Evolutionary conservation across 2,888 invertebrate species (phyloP).

Genomic region (Colostygia pectinataria): DNA sequence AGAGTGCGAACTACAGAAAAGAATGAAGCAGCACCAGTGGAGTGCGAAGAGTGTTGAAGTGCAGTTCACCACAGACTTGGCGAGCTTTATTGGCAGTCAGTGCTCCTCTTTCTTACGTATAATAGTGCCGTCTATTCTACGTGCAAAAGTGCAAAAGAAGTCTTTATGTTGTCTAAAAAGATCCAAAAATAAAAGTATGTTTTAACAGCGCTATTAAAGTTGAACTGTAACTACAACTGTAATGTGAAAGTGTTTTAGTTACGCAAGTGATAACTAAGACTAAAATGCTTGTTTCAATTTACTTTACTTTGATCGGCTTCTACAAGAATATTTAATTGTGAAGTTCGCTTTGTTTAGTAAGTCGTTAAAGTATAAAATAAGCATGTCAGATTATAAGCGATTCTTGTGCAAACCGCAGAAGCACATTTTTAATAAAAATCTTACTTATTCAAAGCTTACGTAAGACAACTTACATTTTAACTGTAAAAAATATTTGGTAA

Average conservation of each 20-base stretch:
- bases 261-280: conserved; percentile 2
- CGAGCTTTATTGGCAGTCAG: conserved; percentile 38
- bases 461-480: no score
- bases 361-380: no score
- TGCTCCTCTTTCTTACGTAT: no score
- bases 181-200: background rate
- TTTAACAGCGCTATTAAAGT: conserved; percentile 1
- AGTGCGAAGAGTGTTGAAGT: conserved; percentile 50
- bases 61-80: conserved; percentile 39
- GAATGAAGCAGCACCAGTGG: conserved; percentile 43
- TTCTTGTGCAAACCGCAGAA: no score
- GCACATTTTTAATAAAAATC: no score
- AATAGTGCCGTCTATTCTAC: conserved; percentile 38
- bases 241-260: conserved; percentile 8
- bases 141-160: background rate
- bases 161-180: conserved; percentile 9
- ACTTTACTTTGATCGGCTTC: background rate
- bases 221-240: conserved; percentile 6
- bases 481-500: no score
- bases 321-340: background rate
- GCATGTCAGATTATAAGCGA: no score
- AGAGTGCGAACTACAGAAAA: conserved; percentile 30
- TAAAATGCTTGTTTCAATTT: conserved; percentile 5
- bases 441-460: no score
- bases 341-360: no score